Evolutionary conservation across 92 coral and sea anemone species (phyloP).

Genomic region (Heteractis magnifica): DNA sequence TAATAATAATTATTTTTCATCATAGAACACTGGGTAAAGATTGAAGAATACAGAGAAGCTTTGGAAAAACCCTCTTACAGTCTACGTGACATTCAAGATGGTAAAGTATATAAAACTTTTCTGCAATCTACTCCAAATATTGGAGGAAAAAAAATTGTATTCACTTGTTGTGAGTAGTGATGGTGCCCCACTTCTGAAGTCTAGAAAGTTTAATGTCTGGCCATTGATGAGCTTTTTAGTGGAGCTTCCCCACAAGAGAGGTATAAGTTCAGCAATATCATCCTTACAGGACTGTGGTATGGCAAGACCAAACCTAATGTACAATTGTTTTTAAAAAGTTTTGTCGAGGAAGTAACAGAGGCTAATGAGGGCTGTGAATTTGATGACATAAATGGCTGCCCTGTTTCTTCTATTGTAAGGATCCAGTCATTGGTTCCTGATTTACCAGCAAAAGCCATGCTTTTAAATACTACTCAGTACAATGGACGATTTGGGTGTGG

Average conservation of each 20-base stretch:
- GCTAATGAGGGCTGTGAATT: conserved; percentile 16
- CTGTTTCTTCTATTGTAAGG: conserved; percentile 16
- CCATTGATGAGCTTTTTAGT: conserved; percentile 52
- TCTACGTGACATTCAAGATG: not conserved
- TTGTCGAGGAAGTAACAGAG: conserved; percentile 21
- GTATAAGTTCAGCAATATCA: conserved; percentile 31
- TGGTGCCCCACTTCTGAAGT: conserved; percentile 56
- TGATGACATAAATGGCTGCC: conserved; percentile 20
- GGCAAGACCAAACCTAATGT: conserved; percentile 39
- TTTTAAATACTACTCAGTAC: conserved; percentile 35
- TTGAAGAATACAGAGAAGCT: not conserved
- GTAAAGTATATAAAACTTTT: not conserved
- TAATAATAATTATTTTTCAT: too few species aligned
- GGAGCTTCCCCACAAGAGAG: conserved; percentile 51
- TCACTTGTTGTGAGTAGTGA: conserved; percentile 51
- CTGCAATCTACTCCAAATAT: not conserved
- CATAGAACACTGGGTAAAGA: not conserved
- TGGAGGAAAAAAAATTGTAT: conserved; percentile 13
- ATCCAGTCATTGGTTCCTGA: conserved; percentile 35
- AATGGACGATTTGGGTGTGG: conserved; percentile 44
- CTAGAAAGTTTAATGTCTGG: conserved; percentile 45
- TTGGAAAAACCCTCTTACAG: not conserved
- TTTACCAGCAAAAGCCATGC: conserved; percentile 35
- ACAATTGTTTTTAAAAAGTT: conserved; percentile 16
- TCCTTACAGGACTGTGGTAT: conserved; percentile 39